phyloP scores from a whole-genome alignment of 2,113 vertebrate species.

The Fregata magnificens region DNA sequence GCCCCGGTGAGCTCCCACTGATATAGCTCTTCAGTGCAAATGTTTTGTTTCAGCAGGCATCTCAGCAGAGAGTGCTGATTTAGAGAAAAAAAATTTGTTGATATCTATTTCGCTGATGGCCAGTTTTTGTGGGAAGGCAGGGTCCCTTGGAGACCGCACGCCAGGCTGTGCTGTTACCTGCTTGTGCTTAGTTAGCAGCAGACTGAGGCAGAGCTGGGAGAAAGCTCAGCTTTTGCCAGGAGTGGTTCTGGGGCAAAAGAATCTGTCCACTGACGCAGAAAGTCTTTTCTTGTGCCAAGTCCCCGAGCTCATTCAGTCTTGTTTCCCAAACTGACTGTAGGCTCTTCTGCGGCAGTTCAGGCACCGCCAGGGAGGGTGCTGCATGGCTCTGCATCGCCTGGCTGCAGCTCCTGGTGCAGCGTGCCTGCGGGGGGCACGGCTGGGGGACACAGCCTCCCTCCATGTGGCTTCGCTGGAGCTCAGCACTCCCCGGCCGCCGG shows the following conservation, averaged over 20 bases:
- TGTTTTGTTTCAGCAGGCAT: not conserved
- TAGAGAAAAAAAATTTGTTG: not conserved
- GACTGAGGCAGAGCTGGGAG: not conserved
- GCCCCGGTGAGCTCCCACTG: accelerated
- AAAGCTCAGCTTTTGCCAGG: not conserved
- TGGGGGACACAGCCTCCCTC: not conserved
- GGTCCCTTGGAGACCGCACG: not conserved
- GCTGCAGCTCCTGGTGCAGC: not conserved
- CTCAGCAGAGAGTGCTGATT: not conserved
- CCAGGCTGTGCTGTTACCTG: not conserved
- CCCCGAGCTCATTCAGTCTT: not conserved
- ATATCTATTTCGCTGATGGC: not conserved
- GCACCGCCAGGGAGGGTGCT: not conserved
- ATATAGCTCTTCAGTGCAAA: not conserved
- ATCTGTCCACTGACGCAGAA: slow-evolving; percentile 34
- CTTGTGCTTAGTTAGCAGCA: not conserved
- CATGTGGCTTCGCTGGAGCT: not conserved
- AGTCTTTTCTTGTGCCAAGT: not conserved
- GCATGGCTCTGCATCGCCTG: not conserved
- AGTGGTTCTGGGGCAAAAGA: slow-evolving; percentile 7
- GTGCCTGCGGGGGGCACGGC: accelerated
- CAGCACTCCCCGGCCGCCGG: accelerated
- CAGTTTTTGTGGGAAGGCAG: not conserved
- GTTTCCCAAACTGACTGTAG: not conserved
- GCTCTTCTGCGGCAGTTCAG: not conserved